Evolutionary conservation across 2,888 invertebrate genomes (phyloP).

Genomic region (Cryptus viduatorius): DNA sequence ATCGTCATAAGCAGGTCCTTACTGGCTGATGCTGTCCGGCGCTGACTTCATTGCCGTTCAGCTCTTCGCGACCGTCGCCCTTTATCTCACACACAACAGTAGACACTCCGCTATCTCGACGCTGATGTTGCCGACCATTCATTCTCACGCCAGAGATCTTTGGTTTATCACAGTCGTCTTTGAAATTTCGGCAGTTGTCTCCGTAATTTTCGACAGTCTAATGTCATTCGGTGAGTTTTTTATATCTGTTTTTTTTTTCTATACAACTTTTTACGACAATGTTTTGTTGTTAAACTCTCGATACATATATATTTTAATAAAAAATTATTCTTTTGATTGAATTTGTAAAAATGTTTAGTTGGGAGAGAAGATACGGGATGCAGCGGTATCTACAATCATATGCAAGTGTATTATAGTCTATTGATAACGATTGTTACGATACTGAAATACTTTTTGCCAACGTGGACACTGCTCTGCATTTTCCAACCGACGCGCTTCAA

Average conservation of each 20-base stretch:
- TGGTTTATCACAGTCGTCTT: constrained; percentile 86
- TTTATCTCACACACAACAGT: constrained; percentile 84
- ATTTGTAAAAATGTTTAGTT: constrained; percentile 74
- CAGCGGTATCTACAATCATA: constrained; percentile 83
- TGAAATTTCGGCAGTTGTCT: constrained; percentile 84
- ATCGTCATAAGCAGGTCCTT: constrained; percentile 83
- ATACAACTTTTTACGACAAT: no score
- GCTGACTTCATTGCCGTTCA: constrained; percentile 86
- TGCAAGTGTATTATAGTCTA: constrained; percentile 81
- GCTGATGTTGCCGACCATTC: constrained; percentile 76
- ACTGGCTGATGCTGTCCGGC: constrained; percentile 86
- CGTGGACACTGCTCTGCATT: constrained; percentile 79
- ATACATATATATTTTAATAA: no score
- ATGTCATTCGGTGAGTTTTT: constrained; percentile 78
- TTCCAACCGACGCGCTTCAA: constrained; percentile 79
- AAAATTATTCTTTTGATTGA: not conserved
- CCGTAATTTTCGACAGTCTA: constrained; percentile 80
- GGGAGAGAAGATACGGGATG: constrained; percentile 82
- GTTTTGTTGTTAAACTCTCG: no score
- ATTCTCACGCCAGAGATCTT: constrained; percentile 85
- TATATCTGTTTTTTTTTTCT: not conserved
- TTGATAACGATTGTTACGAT: constrained; percentile 73
- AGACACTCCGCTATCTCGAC: constrained; percentile 76
- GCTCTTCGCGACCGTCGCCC: constrained; percentile 85
- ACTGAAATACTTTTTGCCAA: constrained; percentile 79